Evolutionary conservation across 2,797 vertebrate genomes (phyloP), one percentile per base, ranked within the genome.

Genomic region (Crypturellus tataupa): DNA sequence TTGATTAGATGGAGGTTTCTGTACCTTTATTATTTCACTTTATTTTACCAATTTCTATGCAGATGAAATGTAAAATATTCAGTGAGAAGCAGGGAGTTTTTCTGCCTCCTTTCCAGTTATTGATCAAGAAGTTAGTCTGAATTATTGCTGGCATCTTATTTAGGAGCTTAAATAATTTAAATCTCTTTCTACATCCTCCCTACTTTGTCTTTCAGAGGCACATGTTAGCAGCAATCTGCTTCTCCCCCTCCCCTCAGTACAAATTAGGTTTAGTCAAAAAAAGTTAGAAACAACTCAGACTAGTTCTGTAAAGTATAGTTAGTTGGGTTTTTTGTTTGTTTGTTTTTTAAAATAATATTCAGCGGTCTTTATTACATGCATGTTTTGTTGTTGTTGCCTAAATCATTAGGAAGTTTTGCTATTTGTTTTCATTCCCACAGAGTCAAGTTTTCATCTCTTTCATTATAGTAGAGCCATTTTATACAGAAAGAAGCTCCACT

Each of bases 31-130:
- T 67, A 79, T 87, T 97, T 94, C 81, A 91, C 67, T 96, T 90
- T 84, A 97, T 97, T 97, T 96, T 75, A 80, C 65, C 80, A 92
- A 88, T 87, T 96, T 93, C 91, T 97, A 95, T 96, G 95, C 64
- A 97, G 95, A 96, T 94, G 9, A 78, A 94, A 92, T 94, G 58
- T 92, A 97, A 97, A 97, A 96, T 96, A 96, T 93, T 96, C 94
- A 92, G 86, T 47, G 23, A 94, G 68, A 92, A 47, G 31, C 47
- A 37, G 21, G 33, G 19, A 89, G 23, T 70, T 16, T 55, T 90
- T 67, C 6, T 77, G 20, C 29, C 33, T 95, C 13, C 47, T 97
- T 97, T 96, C 64, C 73, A 92, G 33, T 96, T 97, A 77, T 42
- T 90, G 95, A 97, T 97, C 91, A 94, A 93, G 53, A 96, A 88